Base-by-base conservation (phyloP, 2,113 vertebrate genomes). In the Pachypanchax playfairii region DNA sequence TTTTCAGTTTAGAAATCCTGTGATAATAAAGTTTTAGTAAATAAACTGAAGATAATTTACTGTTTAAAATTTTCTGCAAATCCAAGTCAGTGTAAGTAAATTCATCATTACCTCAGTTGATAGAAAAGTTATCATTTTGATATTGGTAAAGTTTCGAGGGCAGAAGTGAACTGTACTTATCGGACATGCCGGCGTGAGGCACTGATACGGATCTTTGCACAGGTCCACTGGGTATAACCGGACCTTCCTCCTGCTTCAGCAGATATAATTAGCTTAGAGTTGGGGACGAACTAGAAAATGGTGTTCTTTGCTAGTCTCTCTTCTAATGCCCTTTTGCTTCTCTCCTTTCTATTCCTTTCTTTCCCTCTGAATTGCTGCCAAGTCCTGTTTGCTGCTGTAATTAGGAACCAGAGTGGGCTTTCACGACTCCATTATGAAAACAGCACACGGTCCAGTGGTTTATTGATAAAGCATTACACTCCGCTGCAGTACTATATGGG, bases 351-450 rank as follows among this genome's bases (percentile, higher is more conserved):
- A 15, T 33, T 48, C 59, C 58, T 53, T 81, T 83, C 66, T 82
- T 85, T 74, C 80, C 59, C 65, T 79, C 70, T 80, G 77, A 87
- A 84, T 80, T 79, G 75, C 87, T 86, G 86, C 87, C 87, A 89
- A 88, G 79, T 79, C 89, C 71, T 85, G 89, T 88, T 89, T 91
- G 85, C 78, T 79, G 86, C 76, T 26, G 84, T 91, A 90, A 92
- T 91, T 91, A 91, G 89, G 87, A 91, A 80, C 88, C 85, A 68
- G 79, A 80, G 73, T 70, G 51, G 79, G 85, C 85, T 86, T 91
- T 90, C 84, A 85, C 58, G 78, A 91, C 90, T 92, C 90, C 89
- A 91, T 91, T 91, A 91, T 88, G 85, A 90, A 92, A 92, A 92
- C 90, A 90, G 89, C 81, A 82, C 87, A 91, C 68, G 90, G 75